phyloP scores from a whole-genome alignment of 2,797 vertebrate species.

The Cyprinodon diabolis region DNA sequence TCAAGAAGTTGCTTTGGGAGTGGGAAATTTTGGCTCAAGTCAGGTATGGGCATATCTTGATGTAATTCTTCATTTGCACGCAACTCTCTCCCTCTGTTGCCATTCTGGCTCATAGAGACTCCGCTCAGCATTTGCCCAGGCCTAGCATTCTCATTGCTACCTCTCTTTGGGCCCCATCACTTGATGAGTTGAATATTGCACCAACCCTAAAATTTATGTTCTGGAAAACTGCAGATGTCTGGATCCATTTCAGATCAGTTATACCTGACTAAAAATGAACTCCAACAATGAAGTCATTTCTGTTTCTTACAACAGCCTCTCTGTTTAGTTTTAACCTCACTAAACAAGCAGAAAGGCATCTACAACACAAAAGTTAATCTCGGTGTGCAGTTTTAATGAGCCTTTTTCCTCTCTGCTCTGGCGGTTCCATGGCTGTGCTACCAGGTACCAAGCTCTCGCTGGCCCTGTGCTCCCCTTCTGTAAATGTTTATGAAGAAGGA shows the following conservation, averaged over 20 bases:
- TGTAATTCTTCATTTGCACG: slow-evolving; percentile 78
- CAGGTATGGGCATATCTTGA: slow-evolving; percentile 69
- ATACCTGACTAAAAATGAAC: slow-evolving; percentile 54
- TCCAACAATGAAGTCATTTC: slow-evolving; percentile 48
- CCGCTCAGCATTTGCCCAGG: slow-evolving; percentile 53
- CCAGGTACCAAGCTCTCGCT: slow-evolving; percentile 75
- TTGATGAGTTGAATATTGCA: slow-evolving; percentile 68
- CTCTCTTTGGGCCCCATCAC: slow-evolving; percentile 62
- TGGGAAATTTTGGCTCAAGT: slow-evolving; percentile 58
- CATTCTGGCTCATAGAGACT: slow-evolving; percentile 65
- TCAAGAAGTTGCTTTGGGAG: slow-evolving; percentile 64
- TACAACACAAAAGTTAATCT: slow-evolving; percentile 52
- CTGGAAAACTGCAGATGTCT: slow-evolving; percentile 75
- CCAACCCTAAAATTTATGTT: slow-evolving; percentile 65
- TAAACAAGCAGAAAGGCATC: slow-evolving; percentile 28
- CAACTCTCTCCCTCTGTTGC: slow-evolving; percentile 58
- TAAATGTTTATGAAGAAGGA: slow-evolving; percentile 65
- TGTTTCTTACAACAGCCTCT: slow-evolving; percentile 18
- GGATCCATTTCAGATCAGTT: slow-evolving; percentile 61
- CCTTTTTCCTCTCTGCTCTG: slow-evolving; percentile 56
- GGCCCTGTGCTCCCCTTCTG: slow-evolving; percentile 47
- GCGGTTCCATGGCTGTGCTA: slow-evolving; percentile 66
- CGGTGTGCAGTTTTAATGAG: slow-evolving; percentile 62
- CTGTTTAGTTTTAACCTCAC: slow-evolving; percentile 15
- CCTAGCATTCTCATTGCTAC: slow-evolving; percentile 43